phyloP scores from a whole-genome alignment of 2,797 vertebrate genomes.

The Crenuchus spilurus region DNA sequence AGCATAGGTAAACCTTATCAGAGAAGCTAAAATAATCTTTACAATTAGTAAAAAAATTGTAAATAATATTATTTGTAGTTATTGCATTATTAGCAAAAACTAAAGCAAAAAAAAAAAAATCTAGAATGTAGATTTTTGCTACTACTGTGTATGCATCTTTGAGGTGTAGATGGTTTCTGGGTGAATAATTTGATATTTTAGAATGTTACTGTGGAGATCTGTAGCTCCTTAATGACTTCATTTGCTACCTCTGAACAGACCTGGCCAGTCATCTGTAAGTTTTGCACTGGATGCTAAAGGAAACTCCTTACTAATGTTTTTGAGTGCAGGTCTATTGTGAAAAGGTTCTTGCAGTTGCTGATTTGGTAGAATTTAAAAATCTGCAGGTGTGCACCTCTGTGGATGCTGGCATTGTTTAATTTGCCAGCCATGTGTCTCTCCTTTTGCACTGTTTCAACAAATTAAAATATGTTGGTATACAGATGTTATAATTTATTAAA shows the following conservation, averaged over 20 bases:
- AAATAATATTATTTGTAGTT: not conserved
- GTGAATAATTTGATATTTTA: not conserved
- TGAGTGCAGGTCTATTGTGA: slow-evolving; percentile 26
- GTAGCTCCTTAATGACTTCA: not conserved
- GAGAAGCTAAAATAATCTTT: no score
- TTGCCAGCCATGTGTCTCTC: not conserved
- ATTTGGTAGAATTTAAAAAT: slow-evolving; percentile 26
- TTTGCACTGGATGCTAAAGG: slow-evolving; percentile 3
- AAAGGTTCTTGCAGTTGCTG: slow-evolving; percentile 29
- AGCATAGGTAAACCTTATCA: no score
- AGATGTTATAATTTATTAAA: not conserved
- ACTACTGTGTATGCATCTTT: no score
- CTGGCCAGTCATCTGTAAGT: not conserved
- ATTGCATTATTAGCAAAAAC: not conserved
- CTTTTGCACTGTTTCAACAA: not conserved
- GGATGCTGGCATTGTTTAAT: slow-evolving; percentile 8
- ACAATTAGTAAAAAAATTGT: no score
- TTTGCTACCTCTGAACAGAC: not conserved
- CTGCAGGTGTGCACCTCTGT: slow-evolving; percentile 11
- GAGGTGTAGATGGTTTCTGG: not conserved
- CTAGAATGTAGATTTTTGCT: no score
- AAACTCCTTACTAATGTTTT: slow-evolving; percentile 18
- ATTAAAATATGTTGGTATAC: not conserved
- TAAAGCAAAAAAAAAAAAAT: no score
- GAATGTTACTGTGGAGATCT: not conserved